Percentiles rank a stretch among this genome's conserved stretches.
phyloP scores from a whole-genome alignment of 2,113 vertebrate species.

The Corvus hawaiiensis region DNA sequence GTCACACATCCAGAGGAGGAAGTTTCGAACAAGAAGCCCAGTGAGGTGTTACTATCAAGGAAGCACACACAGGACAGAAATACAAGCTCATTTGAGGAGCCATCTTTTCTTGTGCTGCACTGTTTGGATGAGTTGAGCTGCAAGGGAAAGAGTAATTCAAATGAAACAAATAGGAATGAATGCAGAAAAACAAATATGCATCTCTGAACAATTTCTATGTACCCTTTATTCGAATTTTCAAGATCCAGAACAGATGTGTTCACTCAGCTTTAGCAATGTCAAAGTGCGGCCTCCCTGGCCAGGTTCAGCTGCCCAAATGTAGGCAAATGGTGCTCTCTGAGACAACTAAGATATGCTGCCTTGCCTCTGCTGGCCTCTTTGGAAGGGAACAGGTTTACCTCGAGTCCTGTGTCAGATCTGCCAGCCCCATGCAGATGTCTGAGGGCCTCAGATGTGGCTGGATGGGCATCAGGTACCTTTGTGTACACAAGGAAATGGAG shows the following conservation, averaged over 20 bases:
- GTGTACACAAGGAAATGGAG: background rate
- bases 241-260: background rate
- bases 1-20: background rate
- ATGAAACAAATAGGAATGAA: background rate
- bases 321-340: background rate
- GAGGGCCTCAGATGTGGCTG: background rate
- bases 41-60: background rate
- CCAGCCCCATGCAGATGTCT: background rate
- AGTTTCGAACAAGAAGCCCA: background rate
- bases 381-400: background rate
- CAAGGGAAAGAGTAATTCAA: background rate
- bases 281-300: background rate
- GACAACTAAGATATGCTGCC: background rate
- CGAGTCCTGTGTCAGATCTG: fast-evolving
- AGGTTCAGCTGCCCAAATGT: background rate
- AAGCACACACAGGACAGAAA: background rate
- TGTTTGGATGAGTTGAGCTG: background rate
- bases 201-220: background rate
- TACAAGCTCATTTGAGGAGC: background rate
- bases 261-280: background rate
- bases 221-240: background rate
- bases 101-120: background rate
- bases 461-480: background rate
- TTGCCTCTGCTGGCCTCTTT: background rate
- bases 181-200: background rate